Evolutionary conservation across 2,113 vertebrate species (phyloP).

Genomic region (Chaenogobius annularis): DNA sequence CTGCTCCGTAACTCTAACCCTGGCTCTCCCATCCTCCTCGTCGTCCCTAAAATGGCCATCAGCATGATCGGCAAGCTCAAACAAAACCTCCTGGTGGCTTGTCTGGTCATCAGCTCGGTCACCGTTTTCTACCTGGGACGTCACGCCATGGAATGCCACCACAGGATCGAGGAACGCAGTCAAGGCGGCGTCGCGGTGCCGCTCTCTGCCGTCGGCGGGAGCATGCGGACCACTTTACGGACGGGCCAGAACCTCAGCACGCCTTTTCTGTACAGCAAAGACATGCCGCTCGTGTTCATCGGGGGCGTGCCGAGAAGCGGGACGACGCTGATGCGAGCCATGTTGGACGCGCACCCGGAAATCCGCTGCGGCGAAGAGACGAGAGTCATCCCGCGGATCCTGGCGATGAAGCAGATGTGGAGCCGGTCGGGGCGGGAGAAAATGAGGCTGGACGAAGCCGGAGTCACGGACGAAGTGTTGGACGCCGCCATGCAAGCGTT

Average conservation of each 20-base stretch:
- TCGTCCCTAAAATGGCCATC: conserved; percentile 23
- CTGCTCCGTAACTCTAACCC: neutral
- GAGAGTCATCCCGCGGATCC: conserved; percentile 90
- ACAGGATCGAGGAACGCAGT: conserved; percentile 85
- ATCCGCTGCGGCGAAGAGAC: conserved; percentile 95
- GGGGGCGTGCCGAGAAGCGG: conserved; percentile 94
- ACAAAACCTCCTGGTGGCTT: conserved; percentile 92
- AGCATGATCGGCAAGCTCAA: conserved; percentile 95
- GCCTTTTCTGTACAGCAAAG: conserved; percentile 88
- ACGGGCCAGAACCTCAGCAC: conserved; percentile 71
- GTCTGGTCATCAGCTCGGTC: conserved; percentile 91
- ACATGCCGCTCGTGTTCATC: conserved; percentile 96
- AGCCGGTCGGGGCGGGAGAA: conserved; percentile 94
- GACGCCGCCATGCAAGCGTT: conserved; percentile 97
- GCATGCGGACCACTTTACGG: conserved; percentile 67
- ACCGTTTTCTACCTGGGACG: conserved; percentile 94
- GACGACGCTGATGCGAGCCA: conserved; percentile 95
- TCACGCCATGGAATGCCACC: conserved; percentile 96
- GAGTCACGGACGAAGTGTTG: conserved; percentile 93
- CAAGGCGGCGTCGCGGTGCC: conserved; percentile 61
- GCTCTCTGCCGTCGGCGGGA: conserved; percentile 65
- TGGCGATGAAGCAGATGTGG: conserved; percentile 99
- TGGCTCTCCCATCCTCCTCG: conserved; percentile 14
- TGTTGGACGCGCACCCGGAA: conserved; percentile 94
- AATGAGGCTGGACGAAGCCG: conserved; percentile 93